Evolutionary conservation across 2,888 invertebrate genomes (phyloP).

Genomic region (Mythimna ferrago): DNA sequence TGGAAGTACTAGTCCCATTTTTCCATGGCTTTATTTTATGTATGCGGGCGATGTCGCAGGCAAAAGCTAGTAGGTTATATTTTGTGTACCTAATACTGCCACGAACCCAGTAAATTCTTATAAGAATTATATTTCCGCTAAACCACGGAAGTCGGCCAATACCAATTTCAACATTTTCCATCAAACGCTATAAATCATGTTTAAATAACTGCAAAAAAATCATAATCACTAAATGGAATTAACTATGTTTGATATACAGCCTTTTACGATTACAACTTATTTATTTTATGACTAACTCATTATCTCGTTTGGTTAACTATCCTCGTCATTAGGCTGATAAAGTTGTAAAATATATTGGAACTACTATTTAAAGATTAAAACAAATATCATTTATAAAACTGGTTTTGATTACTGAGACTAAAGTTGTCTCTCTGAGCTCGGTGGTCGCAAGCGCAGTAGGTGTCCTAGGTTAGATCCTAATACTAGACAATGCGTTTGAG

Average conservation of each 20-base stretch:
- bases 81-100: too few relatives aligned
- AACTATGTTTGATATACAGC: slow-evolving; percentile 42
- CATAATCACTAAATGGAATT: slow-evolving; percentile 37
- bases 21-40: too few relatives aligned
- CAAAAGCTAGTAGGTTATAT: too few relatives aligned
- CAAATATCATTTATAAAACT: slow-evolving; percentile 61
- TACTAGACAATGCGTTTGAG: background rate
- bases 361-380: slow-evolving; percentile 59
- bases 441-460: slow-evolving; percentile 34
- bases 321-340: slow-evolving; percentile 59
- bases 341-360: slow-evolving; percentile 60
- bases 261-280: slow-evolving; percentile 53
- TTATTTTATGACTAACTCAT: slow-evolving; percentile 59
- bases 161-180: background rate
- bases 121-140: background rate
- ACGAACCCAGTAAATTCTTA: background rate
- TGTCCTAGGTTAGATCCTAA: background rate
- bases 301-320: slow-evolving; percentile 55
- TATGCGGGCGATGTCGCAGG: too few relatives aligned
- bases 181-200: slow-evolving; percentile 32
- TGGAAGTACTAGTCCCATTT: too few relatives aligned
- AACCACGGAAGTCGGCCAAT: background rate
- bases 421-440: background rate
- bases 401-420: slow-evolving; percentile 44
- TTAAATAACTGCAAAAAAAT: slow-evolving; percentile 14